A percentile compares a stretch with the other conserved stretches of the same genome.
Evolutionary conservation across 2,888 invertebrate species (phyloP).

Genomic region (Hirudinaria manillensis): DNA sequence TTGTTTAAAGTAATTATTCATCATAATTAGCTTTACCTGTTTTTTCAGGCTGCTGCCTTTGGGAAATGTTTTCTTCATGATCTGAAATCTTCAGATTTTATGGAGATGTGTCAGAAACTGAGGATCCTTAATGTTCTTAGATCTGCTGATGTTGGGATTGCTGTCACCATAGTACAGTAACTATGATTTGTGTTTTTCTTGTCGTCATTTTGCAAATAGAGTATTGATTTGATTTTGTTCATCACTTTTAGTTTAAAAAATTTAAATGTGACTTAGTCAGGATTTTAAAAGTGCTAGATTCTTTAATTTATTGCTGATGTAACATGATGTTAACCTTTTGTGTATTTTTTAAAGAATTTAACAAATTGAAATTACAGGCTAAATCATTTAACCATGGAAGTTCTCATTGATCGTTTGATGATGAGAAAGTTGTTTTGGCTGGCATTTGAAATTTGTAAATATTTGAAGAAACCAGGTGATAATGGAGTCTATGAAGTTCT

Average conservation of each 20-base stretch:
- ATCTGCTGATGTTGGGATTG: conserved; percentile 78
- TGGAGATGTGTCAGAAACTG: conserved; percentile 76
- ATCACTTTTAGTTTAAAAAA: background rate
- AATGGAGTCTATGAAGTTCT: conserved; percentile 77
- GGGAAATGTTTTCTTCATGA: conserved; percentile 82
- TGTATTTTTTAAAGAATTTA: background rate
- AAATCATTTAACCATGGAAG: conserved; percentile 63
- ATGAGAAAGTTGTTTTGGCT: conserved; percentile 80
- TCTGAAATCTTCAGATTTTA: conserved; percentile 61
- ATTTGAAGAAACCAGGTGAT: conserved; percentile 73
- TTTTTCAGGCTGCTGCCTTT: conserved; percentile 75
- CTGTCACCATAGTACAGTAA: conserved; percentile 82
- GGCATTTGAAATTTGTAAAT: conserved; percentile 81
- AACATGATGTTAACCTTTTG: background rate
- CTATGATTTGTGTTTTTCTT: conserved; percentile 6
- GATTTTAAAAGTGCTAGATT: too few species aligned
- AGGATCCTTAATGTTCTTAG: conserved; percentile 84
- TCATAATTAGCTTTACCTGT: too few species aligned
- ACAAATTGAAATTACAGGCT: conserved; percentile 43
- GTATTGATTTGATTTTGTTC: background rate
- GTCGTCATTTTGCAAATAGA: too few species aligned
- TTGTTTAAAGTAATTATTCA: background rate
- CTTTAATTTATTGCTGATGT: background rate
- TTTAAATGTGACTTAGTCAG: too few species aligned
- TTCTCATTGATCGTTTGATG: conserved; percentile 78